These are phyloP conservation scores for Choloepus hoffmanni DNA, from an alignment of 2,113 vertebrate genomes.

Conservation along the genomic window DNA sequence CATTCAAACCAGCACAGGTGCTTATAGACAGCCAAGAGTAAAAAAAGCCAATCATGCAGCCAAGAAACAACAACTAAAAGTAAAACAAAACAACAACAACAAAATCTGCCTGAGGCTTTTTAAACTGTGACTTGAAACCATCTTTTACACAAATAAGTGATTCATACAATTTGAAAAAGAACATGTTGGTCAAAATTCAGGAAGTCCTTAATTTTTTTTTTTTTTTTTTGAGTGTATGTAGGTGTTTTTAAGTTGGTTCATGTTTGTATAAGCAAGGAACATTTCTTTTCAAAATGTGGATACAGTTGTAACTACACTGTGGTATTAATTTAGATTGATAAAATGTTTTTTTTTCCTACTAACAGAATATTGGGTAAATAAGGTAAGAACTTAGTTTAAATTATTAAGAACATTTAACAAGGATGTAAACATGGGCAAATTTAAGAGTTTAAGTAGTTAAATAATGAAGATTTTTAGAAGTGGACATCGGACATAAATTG, in stretches of 20 bases:
- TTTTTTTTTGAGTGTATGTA: background rate
- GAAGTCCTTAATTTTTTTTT: background rate
- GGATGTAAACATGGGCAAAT: background rate
- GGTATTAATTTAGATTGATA: background rate
- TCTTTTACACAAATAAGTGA: background rate
- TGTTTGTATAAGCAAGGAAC: background rate
- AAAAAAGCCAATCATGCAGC: background rate
- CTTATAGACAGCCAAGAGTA: background rate
- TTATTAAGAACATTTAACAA: background rate
- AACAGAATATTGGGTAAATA: background rate
- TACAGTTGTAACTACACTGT: background rate
- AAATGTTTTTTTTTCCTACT: background rate
- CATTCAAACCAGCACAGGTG: background rate
- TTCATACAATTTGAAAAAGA: slow-evolving; percentile 28
- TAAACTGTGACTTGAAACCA: background rate
- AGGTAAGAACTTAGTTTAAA: background rate
- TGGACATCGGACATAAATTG: background rate
- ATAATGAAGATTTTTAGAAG: background rate
- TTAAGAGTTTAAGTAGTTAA: background rate
- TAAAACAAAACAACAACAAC: background rate
- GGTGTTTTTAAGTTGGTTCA: background rate
- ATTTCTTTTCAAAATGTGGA: background rate
- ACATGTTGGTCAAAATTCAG: background rate
- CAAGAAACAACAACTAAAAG: slow-evolving; percentile 2
- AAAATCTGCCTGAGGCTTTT: background rate